Percentiles rank a stretch among this genome's conserved stretches.
These are phyloP conservation scores for Dichetophora obliterata DNA, from an alignment of 2,888 invertebrate species.

Conservation along the genomic window DNA sequence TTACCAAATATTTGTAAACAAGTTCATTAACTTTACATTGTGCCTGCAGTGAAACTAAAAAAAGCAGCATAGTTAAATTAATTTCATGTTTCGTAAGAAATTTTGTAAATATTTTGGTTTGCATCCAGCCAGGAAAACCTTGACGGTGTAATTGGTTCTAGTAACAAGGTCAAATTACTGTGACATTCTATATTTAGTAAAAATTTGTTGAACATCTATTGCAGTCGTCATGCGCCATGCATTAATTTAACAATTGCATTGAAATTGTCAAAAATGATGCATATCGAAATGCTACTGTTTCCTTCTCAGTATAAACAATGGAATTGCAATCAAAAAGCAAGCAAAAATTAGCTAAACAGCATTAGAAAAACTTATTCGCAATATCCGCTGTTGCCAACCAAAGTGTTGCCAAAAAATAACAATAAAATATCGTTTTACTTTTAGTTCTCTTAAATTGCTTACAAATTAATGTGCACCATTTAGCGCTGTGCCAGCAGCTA, in stretches of 20 bases:
- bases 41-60: slow-evolving; percentile 25
- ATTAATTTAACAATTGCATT: neutral
- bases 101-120: slow-evolving; percentile 60
- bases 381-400: neutral
- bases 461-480: slow-evolving; percentile 35
- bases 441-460: slow-evolving; percentile 19
- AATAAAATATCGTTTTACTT: slow-evolving; percentile 1
- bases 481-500: slow-evolving; percentile 25
- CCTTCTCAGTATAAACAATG: neutral
- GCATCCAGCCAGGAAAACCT: slow-evolving; percentile 50
- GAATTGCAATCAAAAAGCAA: neutral
- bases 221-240: neutral
- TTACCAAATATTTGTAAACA: neutral
- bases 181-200: slow-evolving; percentile 34
- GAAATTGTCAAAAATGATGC: neutral
- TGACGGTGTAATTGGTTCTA: slow-evolving; percentile 55
- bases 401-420: neutral
- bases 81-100: slow-evolving; percentile 52
- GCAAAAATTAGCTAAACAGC: neutral
- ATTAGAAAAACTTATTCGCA: neutral
- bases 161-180: slow-evolving; percentile 58
- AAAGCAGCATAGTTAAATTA: slow-evolving; percentile 57
- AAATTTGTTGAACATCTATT: slow-evolving; percentile 3
- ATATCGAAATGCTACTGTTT: slow-evolving; percentile 6
- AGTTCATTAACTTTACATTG: slow-evolving; percentile 38